A percentile compares a stretch with the other conserved stretches of the same genome.
These are phyloP conservation scores for Silurus asotus DNA, from an alignment of 2,113 vertebrate species.

Conservation along the genomic window DNA sequence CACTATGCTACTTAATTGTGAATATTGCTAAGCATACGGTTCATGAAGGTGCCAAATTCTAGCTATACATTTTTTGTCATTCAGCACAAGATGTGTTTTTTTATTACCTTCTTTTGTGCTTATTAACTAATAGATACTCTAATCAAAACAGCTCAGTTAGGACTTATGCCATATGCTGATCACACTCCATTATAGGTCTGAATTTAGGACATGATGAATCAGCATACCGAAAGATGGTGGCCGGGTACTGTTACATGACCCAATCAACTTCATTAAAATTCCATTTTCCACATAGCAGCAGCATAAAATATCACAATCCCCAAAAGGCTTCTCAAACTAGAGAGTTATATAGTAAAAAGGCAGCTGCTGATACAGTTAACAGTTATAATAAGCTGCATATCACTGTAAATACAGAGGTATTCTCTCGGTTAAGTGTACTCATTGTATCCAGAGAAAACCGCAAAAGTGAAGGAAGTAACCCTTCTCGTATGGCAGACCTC, in stretches of 20 bases:
- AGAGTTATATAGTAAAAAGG: background rate
- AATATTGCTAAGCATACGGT: background rate
- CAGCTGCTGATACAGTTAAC: background rate
- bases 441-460: background rate
- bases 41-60: background rate
- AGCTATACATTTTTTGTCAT: background rate
- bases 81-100: background rate
- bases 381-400: background rate
- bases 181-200: background rate
- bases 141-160: background rate
- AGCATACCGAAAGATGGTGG: background rate
- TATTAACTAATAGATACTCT: background rate
- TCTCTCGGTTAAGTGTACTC: background rate
- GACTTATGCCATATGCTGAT: background rate
- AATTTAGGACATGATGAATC: background rate
- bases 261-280: background rate
- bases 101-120: background rate
- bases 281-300: background rate
- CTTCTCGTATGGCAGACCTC: background rate
- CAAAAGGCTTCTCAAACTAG: background rate
- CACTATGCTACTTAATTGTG: background rate
- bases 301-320: background rate
- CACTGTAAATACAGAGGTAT: background rate
- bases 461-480: background rate
- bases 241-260: background rate